Evolutionary conservation across 2,888 invertebrate species (phyloP).

Genomic region (Brenthis daphne): DNA sequence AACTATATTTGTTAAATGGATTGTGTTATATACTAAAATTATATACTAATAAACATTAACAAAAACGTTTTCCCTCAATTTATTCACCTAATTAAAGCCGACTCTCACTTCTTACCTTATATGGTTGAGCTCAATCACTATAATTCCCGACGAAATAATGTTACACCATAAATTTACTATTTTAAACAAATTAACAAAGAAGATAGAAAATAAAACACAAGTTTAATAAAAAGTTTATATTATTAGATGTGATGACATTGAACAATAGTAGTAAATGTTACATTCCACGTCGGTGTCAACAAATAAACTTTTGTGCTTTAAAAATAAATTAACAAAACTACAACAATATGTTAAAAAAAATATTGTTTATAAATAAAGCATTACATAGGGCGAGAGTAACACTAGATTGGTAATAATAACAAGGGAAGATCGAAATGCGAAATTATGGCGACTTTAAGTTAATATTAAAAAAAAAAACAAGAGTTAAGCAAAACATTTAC

Average conservation of each 20-base stretch:
- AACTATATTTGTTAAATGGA: too few species aligned
- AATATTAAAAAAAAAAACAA: slow-evolving; percentile 62
- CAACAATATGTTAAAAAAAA: slow-evolving; percentile 70
- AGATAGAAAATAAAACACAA: slow-evolving; percentile 52
- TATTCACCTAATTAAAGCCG: too few species aligned
- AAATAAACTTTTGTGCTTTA: slow-evolving; percentile 80
- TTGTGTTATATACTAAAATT: too few species aligned
- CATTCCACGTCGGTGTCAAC: slow-evolving; percentile 75
- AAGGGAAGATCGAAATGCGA: background rate
- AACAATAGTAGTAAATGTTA: slow-evolving; percentile 78
- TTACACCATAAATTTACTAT: background rate
- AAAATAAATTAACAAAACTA: slow-evolving; percentile 80
- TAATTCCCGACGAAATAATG: background rate
- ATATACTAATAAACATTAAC: too few species aligned
- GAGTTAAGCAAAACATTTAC: slow-evolving; percentile 38
- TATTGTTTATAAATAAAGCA: slow-evolving; percentile 62
- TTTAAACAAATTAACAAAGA: background rate
- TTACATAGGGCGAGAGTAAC: slow-evolving; percentile 75
- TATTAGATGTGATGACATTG: slow-evolving; percentile 78
- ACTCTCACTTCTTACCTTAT: too few species aligned
- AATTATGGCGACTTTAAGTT: background rate
- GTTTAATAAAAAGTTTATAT: slow-evolving; percentile 70
- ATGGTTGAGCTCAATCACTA: too few species aligned
- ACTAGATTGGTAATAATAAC: slow-evolving; percentile 48
- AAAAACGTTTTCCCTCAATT: too few species aligned